phyloP scores from a whole-genome alignment of 2,888 invertebrate genomes.

The Ryuthela nishihirai region DNA sequence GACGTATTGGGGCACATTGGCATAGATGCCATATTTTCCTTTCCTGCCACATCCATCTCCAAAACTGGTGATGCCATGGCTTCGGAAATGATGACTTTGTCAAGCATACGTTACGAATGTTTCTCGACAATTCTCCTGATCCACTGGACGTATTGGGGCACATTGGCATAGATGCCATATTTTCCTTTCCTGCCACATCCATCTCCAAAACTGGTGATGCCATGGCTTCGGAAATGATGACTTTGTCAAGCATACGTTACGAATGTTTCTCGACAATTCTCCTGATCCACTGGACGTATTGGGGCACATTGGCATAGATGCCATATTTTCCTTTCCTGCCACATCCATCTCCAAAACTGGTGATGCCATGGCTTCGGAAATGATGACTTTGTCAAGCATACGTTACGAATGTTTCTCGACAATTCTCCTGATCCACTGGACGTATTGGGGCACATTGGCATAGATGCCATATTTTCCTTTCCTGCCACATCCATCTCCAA shows the following conservation, averaged over 20 bases:
- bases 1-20: conserved; percentile 79
- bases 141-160: conserved; percentile 83
- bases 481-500: conserved; percentile 92
- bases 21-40: conserved; percentile 91
- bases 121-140: conserved; percentile 62
- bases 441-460: conserved; percentile 79
- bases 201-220: conserved; percentile 92
- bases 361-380: too few relatives aligned
- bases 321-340: conserved; percentile 90
- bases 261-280: conserved; percentile 56
- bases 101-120: too few relatives aligned
- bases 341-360: conserved; percentile 93
- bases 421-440: conserved; percentile 73
- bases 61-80: conserved; percentile 90
- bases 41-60: conserved; percentile 92
- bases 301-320: conserved; percentile 83
- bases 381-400: too few relatives aligned
- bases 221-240: too few relatives aligned
- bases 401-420: conserved; percentile 52
- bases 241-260: too few relatives aligned
- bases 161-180: conserved; percentile 87
- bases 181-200: conserved; percentile 91
- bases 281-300: conserved; percentile 81
- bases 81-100: too few relatives aligned
- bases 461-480: conserved; percentile 91